Conservation (phyloP, 2,113 vertebrate species). For the Lophura nycthemera region DNA sequence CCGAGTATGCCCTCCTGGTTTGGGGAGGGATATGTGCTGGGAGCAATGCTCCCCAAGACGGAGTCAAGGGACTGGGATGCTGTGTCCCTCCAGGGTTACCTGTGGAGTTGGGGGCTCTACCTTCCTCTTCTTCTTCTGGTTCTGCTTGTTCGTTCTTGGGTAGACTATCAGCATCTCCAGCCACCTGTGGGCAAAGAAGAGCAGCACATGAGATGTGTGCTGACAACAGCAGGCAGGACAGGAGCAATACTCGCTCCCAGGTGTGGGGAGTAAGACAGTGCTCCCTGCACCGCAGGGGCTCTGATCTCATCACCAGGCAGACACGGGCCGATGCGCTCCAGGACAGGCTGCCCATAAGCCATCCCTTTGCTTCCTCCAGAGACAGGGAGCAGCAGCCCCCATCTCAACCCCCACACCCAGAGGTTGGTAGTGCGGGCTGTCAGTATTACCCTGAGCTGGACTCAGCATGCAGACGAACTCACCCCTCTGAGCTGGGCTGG, state of each 20-base stretch:
- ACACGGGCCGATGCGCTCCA: rapidly evolving
- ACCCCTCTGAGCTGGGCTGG: neutral
- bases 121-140: slow-evolving; percentile 98
- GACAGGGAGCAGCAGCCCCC: rapidly evolving
- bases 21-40: rapidly evolving
- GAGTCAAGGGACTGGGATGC: neutral
- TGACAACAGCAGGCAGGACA: rapidly evolving
- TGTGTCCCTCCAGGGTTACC: slow-evolving; percentile 75
- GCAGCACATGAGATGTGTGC: neutral
- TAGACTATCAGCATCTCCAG: slow-evolving; percentile 93
- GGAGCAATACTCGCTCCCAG: rapidly evolving
- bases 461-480: neutral
- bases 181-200: slow-evolving; percentile 82
- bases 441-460: neutral
- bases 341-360: neutral
- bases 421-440: neutral
- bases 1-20: rapidly evolving
- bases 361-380: neutral
- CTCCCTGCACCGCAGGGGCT: rapidly evolving
- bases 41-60: neutral
- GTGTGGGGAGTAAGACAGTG: neutral
- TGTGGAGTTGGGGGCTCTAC: slow-evolving; percentile 94
- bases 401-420: neutral
- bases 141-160: slow-evolving; percentile 96
- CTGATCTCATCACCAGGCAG: neutral